Base-by-base conservation (phyloP, 2,797 vertebrate genomes). In the Bradypodion ventrale region DNA sequence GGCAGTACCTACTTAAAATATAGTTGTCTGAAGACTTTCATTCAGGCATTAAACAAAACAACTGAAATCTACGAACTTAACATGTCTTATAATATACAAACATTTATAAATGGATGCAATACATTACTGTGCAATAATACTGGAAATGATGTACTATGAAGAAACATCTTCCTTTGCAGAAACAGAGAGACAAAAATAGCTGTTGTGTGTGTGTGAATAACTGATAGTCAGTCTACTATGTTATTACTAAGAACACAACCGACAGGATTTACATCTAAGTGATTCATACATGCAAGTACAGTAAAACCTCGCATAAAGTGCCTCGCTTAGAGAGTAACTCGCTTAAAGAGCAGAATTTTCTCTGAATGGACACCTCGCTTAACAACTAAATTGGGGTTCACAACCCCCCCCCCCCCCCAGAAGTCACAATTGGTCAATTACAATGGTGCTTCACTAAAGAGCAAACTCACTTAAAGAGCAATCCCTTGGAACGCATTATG, bases 1-100 rank as follows among this genome's bases (percentile, higher is more conserved):
- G n/a, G 1, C 0, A 19, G 63, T 75, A 78, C 40, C 25, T 66
- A 46, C 23, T 27, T 49, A 19, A 83, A 78, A 88, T 83, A 35
- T 52, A 76, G n/a, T 5, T 85, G 65, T 44, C 82, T 74, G 37
- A 83, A 80, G 76, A 4, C 13, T 73, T 90, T 86, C 29, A 65
- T 91, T 84, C 56, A 77, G 32, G 32, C 16, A 78, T 84, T 85
- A 5, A 16, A 6, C 37, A 16, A 77, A 29, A 27, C 16, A 78
- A 10, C 49, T 84, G 85, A 5, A 16, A 6, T 37, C 13, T 56
- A 85, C 85, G 21, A 42, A 42, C 60, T 1, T 42, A 59, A 5
- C 44, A n/a, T 75, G 0, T 7, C 69, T 68, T 85, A 49, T 85
- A 85, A 66, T 32, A 87, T 85, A 1, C 13, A 32, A 56, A 27